A percentile compares a stretch with the other conserved stretches of the same genome.
phyloP scores from a whole-genome alignment of 1,140 invertebrate genomes.

The Ectropis grisescens region DNA sequence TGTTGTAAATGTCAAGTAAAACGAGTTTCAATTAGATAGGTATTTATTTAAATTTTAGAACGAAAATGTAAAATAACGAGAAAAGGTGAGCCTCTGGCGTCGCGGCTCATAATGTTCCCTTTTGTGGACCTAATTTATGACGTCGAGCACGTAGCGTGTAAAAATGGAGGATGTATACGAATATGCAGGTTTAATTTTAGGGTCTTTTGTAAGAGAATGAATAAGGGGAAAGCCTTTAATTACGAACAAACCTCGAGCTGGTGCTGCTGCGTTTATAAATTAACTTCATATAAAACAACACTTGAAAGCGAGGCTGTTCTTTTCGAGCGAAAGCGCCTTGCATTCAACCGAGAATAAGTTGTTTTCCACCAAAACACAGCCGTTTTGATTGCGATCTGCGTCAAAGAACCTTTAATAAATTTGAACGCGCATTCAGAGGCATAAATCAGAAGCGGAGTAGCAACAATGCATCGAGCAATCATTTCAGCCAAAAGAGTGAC shows the following conservation, averaged over 20 bases:
- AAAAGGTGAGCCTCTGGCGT: conserved; percentile 24
- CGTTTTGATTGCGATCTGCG: conserved; percentile 6
- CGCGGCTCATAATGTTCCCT: conserved; percentile 30
- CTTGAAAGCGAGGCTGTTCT: conserved; percentile 10
- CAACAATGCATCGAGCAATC: conserved; percentile 9
- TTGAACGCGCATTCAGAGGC: conserved; percentile 5
- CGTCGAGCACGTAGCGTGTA: conserved; percentile 33
- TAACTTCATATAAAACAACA: conserved; percentile 20
- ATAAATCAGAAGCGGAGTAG: conserved; percentile 9
- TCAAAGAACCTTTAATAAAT: conserved; percentile 5
- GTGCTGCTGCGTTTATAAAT: conserved; percentile 18
- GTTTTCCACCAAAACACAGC: conserved; percentile 2
- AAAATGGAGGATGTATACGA: conserved; percentile 35
- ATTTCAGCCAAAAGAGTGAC: conserved; percentile 1
- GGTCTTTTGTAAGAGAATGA: conserved; percentile 35
- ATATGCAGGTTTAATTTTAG: conserved; percentile 41
- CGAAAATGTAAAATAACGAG: conserved; percentile 26
- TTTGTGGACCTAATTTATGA: conserved; percentile 45
- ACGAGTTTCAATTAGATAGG: conserved; percentile 9
- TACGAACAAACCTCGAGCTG: conserved; percentile 25
- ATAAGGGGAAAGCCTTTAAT: conserved; percentile 41
- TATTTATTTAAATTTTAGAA: too few relatives aligned
- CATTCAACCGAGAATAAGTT: conserved; percentile 3
- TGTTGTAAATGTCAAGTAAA: too few relatives aligned
- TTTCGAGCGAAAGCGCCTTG: conserved; percentile 10